These are phyloP conservation scores for Oreochromis grahami DNA, from an alignment of 2,797 vertebrate genomes.

Conservation along the genomic window DNA sequence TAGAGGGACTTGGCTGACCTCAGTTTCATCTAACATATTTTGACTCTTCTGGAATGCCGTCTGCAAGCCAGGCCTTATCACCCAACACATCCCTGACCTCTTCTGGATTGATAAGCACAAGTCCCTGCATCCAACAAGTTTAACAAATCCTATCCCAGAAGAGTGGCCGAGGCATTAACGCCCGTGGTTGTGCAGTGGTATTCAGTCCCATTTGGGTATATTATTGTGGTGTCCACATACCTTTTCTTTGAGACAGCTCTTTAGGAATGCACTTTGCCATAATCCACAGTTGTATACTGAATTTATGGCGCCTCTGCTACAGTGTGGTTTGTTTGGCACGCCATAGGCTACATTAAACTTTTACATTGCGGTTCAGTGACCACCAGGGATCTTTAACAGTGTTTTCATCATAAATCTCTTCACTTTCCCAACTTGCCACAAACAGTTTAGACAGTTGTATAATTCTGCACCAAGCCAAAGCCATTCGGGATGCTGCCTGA, in stretches of 20 bases:
- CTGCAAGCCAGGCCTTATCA: neutral
- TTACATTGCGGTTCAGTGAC: neutral
- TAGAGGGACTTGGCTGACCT: neutral
- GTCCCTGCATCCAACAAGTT: neutral
- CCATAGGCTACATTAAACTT: neutral
- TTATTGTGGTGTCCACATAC: neutral
- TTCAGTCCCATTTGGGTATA: neutral
- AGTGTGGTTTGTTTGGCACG: neutral
- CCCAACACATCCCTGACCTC: neutral
- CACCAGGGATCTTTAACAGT: neutral
- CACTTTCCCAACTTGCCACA: neutral
- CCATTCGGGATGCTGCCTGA: neutral
- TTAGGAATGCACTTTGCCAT: neutral
- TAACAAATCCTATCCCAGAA: neutral
- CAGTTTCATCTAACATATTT: neutral
- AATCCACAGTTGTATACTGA: neutral
- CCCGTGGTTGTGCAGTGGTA: neutral
- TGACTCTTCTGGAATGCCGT: neutral
- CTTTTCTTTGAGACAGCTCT: neutral
- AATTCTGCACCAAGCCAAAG: constrained; percentile 18
- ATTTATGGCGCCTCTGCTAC: neutral
- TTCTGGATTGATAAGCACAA: neutral
- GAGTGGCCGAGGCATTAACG: neutral
- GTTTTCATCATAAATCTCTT: neutral
- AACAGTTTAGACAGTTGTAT: constrained; percentile 20